phyloP scores from a whole-genome alignment of 2,888 invertebrate species.

The Dicyrtomina minuta region DNA sequence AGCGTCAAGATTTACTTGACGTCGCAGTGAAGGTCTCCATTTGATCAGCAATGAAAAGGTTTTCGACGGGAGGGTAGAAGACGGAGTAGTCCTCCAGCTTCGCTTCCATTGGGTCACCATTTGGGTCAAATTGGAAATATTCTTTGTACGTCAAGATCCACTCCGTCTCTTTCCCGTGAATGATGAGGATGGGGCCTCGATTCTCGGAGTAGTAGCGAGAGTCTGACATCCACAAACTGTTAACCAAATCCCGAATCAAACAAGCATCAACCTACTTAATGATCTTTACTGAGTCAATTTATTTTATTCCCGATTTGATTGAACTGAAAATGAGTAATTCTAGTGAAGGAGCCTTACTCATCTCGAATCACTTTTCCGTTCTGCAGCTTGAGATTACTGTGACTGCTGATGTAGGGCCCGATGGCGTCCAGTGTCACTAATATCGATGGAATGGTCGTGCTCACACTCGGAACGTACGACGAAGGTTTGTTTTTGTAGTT shows the following conservation, averaged over 20 bases:
- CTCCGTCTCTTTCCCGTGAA: conserved; percentile 30
- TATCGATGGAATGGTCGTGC: too few relatives aligned
- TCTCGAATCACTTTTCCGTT: neutral
- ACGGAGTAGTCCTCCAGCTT: conserved; percentile 17
- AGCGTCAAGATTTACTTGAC: too few relatives aligned
- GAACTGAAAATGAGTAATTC: neutral
- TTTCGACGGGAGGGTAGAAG: conserved; percentile 10
- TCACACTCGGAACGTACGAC: too few relatives aligned
- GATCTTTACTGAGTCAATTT: neutral
- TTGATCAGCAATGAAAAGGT: conserved; percentile 31
- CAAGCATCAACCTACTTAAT: neutral
- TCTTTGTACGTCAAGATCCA: conserved; percentile 21
- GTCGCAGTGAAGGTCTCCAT: conserved; percentile 38
- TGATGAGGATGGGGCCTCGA: conserved; percentile 39
- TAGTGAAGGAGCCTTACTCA: neutral
- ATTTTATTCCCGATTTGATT: neutral
- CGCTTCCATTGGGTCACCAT: conserved; percentile 9
- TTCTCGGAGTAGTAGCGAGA: conserved; percentile 28
- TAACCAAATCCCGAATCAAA: neutral
- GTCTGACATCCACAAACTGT: conserved; percentile 21
- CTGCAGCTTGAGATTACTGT: conserved; percentile 6
- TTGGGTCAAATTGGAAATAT: neutral
- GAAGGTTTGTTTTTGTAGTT: too few relatives aligned
- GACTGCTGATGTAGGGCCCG: conserved; percentile 11
- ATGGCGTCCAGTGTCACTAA: neutral